phyloP scores from a whole-genome alignment of 1,140 invertebrate genomes.

The Drosophila arawakana region DNA sequence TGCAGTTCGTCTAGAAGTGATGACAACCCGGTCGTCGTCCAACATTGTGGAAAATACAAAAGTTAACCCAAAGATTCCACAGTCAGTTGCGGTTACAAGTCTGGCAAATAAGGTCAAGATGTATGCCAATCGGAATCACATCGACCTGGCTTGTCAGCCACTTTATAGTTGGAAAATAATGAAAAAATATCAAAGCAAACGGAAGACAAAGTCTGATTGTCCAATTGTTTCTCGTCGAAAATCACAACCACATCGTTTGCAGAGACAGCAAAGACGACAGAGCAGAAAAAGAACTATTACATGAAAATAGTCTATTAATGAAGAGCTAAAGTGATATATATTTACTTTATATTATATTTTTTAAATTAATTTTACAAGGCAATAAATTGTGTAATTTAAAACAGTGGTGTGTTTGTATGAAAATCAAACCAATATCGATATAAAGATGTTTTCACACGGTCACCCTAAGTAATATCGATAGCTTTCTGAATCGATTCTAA shows the following conservation, averaged over 20 bases:
- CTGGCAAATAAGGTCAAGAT: background rate
- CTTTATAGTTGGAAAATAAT: constrained; percentile 2
- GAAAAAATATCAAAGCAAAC: background rate
- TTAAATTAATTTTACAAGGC: background rate
- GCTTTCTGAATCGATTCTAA: no score
- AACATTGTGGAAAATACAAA: background rate
- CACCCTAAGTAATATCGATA: no score
- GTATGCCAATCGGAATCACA: background rate
- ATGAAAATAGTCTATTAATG: background rate
- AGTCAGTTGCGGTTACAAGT: background rate
- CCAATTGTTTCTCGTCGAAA: background rate
- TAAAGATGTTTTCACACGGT: no score
- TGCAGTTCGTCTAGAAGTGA: constrained; percentile 45
- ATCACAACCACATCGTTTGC: background rate
- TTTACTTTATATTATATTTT: background rate
- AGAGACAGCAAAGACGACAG: background rate
- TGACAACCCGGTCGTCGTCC: background rate
- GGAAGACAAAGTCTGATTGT: background rate
- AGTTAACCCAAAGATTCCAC: constrained; percentile 10
- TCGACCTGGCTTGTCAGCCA: background rate
- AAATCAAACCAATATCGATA: background rate
- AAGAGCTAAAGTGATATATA: background rate
- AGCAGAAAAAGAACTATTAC: background rate
- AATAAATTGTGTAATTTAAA: background rate
- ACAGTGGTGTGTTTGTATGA: background rate